Evolutionary conservation across 2,797 vertebrate species (phyloP).

Genomic region (Labeo calbasu): DNA sequence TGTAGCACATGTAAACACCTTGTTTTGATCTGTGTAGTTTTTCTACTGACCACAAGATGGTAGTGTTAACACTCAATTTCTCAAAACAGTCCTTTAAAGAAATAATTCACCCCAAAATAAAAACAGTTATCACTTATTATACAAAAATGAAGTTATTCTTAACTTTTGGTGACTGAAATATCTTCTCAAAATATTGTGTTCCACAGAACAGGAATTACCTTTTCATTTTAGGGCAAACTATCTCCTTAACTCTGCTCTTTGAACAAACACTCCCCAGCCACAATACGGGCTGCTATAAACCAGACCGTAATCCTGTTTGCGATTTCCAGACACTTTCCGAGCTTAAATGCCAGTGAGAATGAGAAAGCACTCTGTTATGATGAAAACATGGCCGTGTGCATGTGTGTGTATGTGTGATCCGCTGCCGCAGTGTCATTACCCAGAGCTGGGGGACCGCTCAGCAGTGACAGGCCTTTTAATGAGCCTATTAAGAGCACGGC

Average conservation of each 20-base stretch:
- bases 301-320: not conserved
- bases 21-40: not conserved
- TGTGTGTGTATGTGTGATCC: constrained; percentile 4
- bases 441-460: constrained; percentile 39
- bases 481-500: constrained; percentile 43
- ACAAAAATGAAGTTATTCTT: not conserved
- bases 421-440: constrained; percentile 38
- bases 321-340: constrained; percentile 17
- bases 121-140: not conserved
- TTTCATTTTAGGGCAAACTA: not conserved
- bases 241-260: not conserved
- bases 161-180: not conserved
- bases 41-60: constrained; percentile 48
- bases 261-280: not conserved
- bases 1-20: not conserved
- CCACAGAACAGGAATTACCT: not conserved
- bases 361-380: not conserved
- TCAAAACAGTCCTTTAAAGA: not conserved
- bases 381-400: constrained; percentile 28
- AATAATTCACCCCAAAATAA: not conserved
- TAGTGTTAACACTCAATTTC: constrained; percentile 3
- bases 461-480: constrained; percentile 51
- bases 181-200: not conserved
- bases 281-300: not conserved
- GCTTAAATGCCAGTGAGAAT: constrained; percentile 20